These are phyloP conservation scores for Collichthys lucidus DNA, from an alignment of 2,113 vertebrate species.

Conservation along the genomic window DNA sequence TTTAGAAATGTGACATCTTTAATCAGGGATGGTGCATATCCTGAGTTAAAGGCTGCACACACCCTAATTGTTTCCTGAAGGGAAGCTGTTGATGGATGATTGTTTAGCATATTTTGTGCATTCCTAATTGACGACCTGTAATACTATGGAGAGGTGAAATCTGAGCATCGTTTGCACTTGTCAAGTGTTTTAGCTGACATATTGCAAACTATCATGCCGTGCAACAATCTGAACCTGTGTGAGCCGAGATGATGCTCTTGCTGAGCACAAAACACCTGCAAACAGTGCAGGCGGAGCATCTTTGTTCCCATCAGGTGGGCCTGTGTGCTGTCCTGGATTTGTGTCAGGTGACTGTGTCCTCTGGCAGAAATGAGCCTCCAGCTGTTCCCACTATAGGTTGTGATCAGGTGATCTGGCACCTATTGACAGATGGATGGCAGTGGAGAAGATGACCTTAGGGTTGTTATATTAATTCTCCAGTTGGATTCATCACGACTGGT, in stretches of 20 bases:
- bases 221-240: background rate
- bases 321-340: slow-evolving; percentile 32
- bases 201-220: background rate
- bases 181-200: background rate
- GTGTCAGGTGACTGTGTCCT: slow-evolving; percentile 36
- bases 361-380: slow-evolving; percentile 31
- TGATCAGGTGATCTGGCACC: slow-evolving; percentile 21
- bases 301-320: slow-evolving; percentile 37
- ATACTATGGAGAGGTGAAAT: background rate
- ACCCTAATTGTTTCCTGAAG: background rate
- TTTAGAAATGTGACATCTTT: background rate
- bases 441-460: slow-evolving; percentile 8
- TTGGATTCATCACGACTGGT: slow-evolving; percentile 8
- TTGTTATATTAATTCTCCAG: slow-evolving; percentile 19
- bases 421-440: slow-evolving; percentile 22
- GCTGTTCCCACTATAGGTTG: slow-evolving; percentile 37
- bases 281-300: slow-evolving; percentile 6
- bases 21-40: slow-evolving; percentile 17
- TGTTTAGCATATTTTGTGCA: background rate
- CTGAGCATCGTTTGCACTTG: background rate
- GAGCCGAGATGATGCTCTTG: background rate
- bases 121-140: slow-evolving; percentile 1
- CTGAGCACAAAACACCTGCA: slow-evolving; percentile 7
- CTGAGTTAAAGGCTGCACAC: slow-evolving; percentile 28
- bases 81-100: slow-evolving; percentile 1